Conservation (phyloP, 2,888 invertebrate species). For the Hydraecia micacea region DNA sequence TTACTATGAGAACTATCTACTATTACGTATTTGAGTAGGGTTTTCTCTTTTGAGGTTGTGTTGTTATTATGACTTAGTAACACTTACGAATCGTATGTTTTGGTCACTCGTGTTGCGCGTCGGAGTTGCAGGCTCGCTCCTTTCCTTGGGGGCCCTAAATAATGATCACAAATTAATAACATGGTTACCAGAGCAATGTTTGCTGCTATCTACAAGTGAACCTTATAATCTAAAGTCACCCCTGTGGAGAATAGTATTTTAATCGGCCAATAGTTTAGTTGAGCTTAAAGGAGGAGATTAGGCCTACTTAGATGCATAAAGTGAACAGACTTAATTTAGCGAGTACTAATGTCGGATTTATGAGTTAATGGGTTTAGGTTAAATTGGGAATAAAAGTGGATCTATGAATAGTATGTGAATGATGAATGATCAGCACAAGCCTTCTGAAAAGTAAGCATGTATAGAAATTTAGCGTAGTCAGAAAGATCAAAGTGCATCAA, state of each 20-base stretch:
- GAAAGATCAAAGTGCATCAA: constrained; percentile 3
- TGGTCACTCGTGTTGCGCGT: constrained; percentile 59
- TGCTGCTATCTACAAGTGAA: constrained; percentile 18
- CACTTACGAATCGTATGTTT: constrained; percentile 69
- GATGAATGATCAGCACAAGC: constrained; percentile 24
- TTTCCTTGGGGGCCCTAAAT: constrained; percentile 62
- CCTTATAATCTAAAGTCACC: constrained; percentile 20
- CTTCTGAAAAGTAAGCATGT: constrained; percentile 2
- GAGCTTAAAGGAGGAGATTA: background rate
- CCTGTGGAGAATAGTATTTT: constrained; percentile 14
- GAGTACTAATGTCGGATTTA: background rate
- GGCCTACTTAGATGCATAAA: constrained; percentile 18
- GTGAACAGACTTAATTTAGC: background rate
- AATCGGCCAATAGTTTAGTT: constrained; percentile 42
- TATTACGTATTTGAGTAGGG: background rate
- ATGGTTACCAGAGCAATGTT: background rate
- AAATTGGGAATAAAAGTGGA: background rate
- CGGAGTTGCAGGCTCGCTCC: constrained; percentile 56
- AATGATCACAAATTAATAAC: constrained; percentile 2
- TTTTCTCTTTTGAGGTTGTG: background rate
- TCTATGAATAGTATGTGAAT: background rate
- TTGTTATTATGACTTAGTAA: background rate
- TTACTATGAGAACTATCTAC: constrained; percentile 1
- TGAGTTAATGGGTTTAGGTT: background rate
- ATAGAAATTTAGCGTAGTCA: background rate